A percentile compares a stretch with the other conserved stretches of the same genome.
These are phyloP conservation scores for Antitype chi DNA, from an alignment of 2,888 invertebrate genomes.

Conservation along the genomic window DNA sequence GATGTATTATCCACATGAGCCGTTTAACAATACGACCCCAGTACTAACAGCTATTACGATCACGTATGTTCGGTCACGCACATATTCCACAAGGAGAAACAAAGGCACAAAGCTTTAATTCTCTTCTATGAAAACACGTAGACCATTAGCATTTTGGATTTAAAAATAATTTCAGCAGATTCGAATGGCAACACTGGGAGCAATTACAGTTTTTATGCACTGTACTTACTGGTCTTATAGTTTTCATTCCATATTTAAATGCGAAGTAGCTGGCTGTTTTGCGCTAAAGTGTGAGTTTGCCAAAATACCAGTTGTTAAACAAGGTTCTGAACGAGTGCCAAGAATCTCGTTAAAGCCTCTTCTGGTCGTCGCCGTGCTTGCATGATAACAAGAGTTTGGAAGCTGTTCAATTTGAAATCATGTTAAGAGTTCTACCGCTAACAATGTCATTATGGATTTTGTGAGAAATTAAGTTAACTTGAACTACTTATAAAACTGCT, in stretches of 20 bases:
- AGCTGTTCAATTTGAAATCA: conserved; percentile 52
- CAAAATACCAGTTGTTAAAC: conserved; percentile 54
- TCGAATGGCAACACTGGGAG: conserved; percentile 30
- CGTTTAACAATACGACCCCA: conserved; percentile 36
- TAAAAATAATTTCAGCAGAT: conserved; percentile 31
- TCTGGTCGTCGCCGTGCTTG: conserved; percentile 15
- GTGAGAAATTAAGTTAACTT: background rate
- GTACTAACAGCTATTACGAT: conserved; percentile 19
- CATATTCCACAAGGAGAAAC: conserved; percentile 24
- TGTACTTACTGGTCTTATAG: conserved; percentile 12
- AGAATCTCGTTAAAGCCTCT: conserved; percentile 55
- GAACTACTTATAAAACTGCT: background rate
- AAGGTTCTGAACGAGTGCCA: conserved; percentile 58
- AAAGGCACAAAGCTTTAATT: conserved; percentile 36
- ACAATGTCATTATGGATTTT: conserved; percentile 23
- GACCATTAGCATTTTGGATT: conserved; percentile 25
- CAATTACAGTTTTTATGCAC: conserved; percentile 28
- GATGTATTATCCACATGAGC: conserved; percentile 40
- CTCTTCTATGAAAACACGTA: conserved; percentile 32
- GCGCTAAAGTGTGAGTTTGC: conserved; percentile 33
- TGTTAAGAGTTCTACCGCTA: conserved; percentile 26
- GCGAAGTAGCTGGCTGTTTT: conserved; percentile 20
- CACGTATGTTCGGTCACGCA: conserved; percentile 40
- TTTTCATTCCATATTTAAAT: conserved; percentile 34
- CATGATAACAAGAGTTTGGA: conserved; percentile 60